These are phyloP conservation scores for Poecilobothrus nobilitatus DNA, from an alignment of 2,888 invertebrate species.

Conservation along the genomic window DNA sequence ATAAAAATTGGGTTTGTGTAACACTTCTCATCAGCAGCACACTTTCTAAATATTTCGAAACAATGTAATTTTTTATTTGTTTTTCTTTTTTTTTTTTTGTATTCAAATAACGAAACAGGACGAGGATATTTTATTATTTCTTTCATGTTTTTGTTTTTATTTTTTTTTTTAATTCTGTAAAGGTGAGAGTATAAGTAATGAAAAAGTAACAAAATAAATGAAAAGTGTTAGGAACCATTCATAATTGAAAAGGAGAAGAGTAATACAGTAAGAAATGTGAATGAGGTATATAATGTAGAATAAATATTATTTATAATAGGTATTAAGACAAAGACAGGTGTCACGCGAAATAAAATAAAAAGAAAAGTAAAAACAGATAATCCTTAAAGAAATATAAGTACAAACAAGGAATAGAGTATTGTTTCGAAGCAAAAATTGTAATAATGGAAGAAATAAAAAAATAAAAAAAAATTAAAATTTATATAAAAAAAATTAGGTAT, in stretches of 20 bases:
- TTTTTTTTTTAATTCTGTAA: not conserved
- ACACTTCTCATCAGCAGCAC: no score
- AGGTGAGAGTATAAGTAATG: not conserved
- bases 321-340: constrained; percentile 10
- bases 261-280: not conserved
- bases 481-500: not conserved
- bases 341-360: not conserved
- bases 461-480: not conserved
- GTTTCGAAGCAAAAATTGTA: not conserved
- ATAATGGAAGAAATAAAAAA: not conserved
- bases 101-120: not conserved
- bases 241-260: not conserved
- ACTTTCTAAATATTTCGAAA: no score
- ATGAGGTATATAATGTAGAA: not conserved
- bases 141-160: not conserved
- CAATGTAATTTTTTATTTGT: no score
- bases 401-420: not conserved
- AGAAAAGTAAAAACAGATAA: constrained; percentile 4
- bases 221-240: not conserved
- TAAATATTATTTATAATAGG: constrained; percentile 10
- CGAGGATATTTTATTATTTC: not conserved
- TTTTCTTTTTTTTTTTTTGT: not conserved
- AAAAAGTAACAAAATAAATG: not conserved
- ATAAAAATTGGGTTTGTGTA: no score
- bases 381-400: not conserved